Percentiles rank a stretch among this genome's conserved stretches.
These are phyloP conservation scores for Conus betulinus DNA, from an alignment of 1,140 invertebrate genomes.

Conservation along the genomic window DNA sequence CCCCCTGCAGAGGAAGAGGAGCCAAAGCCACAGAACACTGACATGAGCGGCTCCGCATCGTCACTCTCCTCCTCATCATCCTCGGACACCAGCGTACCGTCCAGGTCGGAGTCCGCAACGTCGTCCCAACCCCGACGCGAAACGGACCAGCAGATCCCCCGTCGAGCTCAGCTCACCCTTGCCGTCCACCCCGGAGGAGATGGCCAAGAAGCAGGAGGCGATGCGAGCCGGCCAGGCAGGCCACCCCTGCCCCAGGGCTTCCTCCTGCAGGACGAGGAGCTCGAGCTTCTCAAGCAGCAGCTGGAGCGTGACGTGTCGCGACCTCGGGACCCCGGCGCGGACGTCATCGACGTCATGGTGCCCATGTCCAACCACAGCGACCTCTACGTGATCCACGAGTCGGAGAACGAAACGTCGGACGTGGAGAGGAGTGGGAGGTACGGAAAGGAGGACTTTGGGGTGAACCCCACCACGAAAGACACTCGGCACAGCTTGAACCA, in stretches of 20 bases:
- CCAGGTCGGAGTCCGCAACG: not conserved
- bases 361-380: not conserved
- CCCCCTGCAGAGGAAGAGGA: not conserved
- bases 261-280: not conserved
- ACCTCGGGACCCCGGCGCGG: not conserved
- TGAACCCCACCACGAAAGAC: not conserved
- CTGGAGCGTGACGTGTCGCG: slow-evolving; percentile 14
- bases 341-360: not conserved
- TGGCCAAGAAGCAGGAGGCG: slow-evolving; percentile 10
- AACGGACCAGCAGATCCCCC: not conserved
- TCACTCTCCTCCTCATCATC: not conserved
- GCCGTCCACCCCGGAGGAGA: slow-evolving; percentile 17
- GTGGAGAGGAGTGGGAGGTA: not conserved
- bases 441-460: not conserved
- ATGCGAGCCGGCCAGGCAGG: slow-evolving; percentile 10
- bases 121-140: not conserved
- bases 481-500: not conserved
- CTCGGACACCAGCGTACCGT: too few species aligned
- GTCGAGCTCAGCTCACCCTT: not conserved
- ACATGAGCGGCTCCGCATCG: not conserved
- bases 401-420: slow-evolving; percentile 21
- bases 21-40: too few species aligned
- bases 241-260: not conserved
- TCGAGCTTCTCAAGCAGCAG: slow-evolving; percentile 1
- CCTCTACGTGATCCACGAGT: slow-evolving; percentile 20